Base-by-base conservation (phyloP, 2,888 invertebrate genomes). In the Cecidostiba fungosa region DNA sequence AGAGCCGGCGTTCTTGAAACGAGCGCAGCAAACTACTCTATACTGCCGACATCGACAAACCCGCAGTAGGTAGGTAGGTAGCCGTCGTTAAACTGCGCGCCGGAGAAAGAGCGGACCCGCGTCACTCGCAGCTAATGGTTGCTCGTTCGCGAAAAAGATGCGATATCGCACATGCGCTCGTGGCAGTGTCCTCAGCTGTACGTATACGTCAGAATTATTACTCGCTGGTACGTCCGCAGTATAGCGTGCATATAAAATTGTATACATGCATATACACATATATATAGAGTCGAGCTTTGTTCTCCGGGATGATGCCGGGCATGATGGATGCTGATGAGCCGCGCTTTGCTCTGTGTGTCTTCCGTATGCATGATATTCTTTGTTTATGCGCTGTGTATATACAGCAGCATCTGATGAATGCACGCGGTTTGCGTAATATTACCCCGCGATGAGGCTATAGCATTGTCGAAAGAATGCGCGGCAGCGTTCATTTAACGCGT, bases 281-380 rank as follows among this genome's bases (percentile, higher is more conserved):
- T 2, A 54, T 36, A 32, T 26, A 26, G 50, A 19, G 16, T 23
- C 39, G 80, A 36, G 26, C 82, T 77, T 83, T 77, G 72, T 77
- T 82, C 54, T 77, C 66, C 14, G 66, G 66, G 16, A 66, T 59
- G 23, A 0, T 14, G 26, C 14, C n/a, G n/a, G 19, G 66, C 32
- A 70, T 76, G 69, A 70, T 76, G 36, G 70, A 82, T 82, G 54
- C 69, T 69, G 77, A 69, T 82, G 69, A 77, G 77, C 36, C n/a
- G 23, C 29, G 32, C 66, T 14, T 26, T 23, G 23, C 66, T n/a
- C n/a, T 23, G n/a, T 66, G 66, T 66, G 12, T 66, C 66, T n/a
- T 4, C 10, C 59, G 23, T 23, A n/a, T n/a, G n/a, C 14, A 66
- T 10, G 54, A 59, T 26, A 66, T 66, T 66, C 66, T 66, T 66